Conservation (phyloP, 2,888 invertebrate genomes). For the Ecliptopera silaceata region DNA sequence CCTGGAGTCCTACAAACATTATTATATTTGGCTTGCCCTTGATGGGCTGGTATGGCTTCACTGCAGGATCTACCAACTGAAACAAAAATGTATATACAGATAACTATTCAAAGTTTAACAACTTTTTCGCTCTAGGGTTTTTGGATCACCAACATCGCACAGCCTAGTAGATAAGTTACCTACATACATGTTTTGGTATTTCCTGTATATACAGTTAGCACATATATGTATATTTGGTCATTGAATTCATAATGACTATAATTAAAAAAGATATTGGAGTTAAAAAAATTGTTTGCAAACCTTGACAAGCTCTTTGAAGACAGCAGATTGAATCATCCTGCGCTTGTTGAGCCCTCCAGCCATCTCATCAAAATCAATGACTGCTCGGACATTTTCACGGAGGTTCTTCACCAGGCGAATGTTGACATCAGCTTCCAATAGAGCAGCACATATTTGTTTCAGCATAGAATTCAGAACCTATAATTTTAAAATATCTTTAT, state of each 20-base stretch:
- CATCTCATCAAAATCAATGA: constrained; percentile 99
- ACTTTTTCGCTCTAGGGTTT: too few species aligned
- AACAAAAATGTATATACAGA: constrained; percentile 9
- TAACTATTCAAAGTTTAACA: too few species aligned
- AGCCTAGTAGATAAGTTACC: too few species aligned
- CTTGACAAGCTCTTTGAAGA: constrained; percentile 98
- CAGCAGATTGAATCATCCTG: constrained; percentile 99
- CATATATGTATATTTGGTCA: background rate
- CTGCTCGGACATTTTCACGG: constrained; percentile 97
- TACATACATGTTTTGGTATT: too few species aligned
- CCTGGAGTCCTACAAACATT: constrained; percentile 99
- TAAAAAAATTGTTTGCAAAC: too few species aligned
- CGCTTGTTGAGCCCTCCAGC: constrained; percentile 98
- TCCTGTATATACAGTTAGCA: too few species aligned
- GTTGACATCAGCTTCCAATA: constrained; percentile 98
- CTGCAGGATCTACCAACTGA: constrained; percentile 97
- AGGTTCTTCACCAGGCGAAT: constrained; percentile 97
- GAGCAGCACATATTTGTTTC: constrained; percentile 98
- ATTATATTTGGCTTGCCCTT: constrained; percentile 98
- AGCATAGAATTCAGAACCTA: constrained; percentile 99
- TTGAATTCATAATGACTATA: too few species aligned
- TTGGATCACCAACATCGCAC: too few species aligned
- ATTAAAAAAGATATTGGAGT: too few species aligned
- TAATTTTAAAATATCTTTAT: constrained; percentile 5
- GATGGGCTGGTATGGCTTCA: constrained; percentile 97